Evolutionary conservation across 2,888 invertebrate species (phyloP).

Genomic region (Adineta ricciae): DNA sequence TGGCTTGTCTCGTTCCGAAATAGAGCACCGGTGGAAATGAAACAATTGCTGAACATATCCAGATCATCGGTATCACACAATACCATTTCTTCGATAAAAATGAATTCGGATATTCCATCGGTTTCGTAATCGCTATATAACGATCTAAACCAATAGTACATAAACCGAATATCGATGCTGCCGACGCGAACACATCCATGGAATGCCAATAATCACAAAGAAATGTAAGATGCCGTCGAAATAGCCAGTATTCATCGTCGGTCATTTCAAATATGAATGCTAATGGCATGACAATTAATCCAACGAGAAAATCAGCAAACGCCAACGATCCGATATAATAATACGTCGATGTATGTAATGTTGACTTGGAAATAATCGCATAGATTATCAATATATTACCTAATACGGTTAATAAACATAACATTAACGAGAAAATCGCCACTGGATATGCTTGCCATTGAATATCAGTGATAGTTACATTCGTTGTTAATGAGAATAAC

Average conservation of each 20-base stretch:
- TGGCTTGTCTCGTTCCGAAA: conserved; percentile 39
- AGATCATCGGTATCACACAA: conserved; percentile 78
- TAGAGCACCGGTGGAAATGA: conserved; percentile 85
- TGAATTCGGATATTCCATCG: conserved; percentile 83
- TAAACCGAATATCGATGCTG: conserved; percentile 88
- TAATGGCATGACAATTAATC: background rate
- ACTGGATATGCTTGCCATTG: background rate
- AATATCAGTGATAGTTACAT: too few relatives aligned
- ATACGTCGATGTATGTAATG: background rate
- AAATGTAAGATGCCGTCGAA: background rate
- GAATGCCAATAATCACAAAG: conserved; percentile 89
- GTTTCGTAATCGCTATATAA: conserved; percentile 90
- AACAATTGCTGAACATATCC: conserved; percentile 86
- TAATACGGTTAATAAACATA: background rate
- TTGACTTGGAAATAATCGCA: background rate
- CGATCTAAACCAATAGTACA: conserved; percentile 91
- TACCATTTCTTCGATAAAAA: conserved; percentile 55
- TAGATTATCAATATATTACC: background rate
- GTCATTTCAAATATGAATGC: conserved; percentile 1
- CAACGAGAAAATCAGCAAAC: background rate
- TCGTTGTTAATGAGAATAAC: too few relatives aligned
- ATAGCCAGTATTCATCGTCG: background rate
- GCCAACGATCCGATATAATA: background rate
- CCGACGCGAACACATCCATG: conserved; percentile 87
- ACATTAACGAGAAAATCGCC: background rate